Evolutionary conservation across 1,140 invertebrate species (phyloP).

Genomic region (Subanguina moxae): DNA sequence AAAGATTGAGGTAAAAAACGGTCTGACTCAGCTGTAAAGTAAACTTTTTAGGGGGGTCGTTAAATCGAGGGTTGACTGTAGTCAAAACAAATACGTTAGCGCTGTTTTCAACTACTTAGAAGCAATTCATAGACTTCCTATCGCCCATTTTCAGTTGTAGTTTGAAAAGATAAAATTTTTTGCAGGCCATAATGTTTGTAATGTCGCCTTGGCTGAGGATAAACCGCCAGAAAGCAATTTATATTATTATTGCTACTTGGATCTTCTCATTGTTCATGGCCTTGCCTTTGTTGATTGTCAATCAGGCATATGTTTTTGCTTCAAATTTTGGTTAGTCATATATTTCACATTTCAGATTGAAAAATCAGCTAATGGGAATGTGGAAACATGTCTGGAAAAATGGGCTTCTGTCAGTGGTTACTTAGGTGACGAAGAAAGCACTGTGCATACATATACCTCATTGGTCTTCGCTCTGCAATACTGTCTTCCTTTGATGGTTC

Average conservation of each 20-base stretch:
- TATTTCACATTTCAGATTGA: background rate
- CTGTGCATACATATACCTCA: conserved; percentile 47
- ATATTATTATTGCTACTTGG: conserved; percentile 52
- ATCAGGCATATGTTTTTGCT: conserved; percentile 38
- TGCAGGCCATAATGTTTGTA: conserved; percentile 55
- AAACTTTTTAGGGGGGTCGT: no score
- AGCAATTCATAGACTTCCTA: no score
- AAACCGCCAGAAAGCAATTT: conserved; percentile 43
- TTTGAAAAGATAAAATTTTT: conserved; percentile 21
- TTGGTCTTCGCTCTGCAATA: conserved; percentile 52
- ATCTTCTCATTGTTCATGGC: conserved; percentile 57
- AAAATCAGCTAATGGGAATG: conserved; percentile 15
- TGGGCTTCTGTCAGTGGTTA: conserved; percentile 45
- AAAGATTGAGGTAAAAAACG: no score
- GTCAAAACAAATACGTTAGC: no score
- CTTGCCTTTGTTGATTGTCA: conserved; percentile 54
- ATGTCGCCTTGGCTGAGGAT: conserved; percentile 50
- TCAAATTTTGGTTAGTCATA: background rate
- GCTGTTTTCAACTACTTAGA: no score
- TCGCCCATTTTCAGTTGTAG: no score
- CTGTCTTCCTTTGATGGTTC: conserved; percentile 51
- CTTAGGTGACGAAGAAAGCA: conserved; percentile 26
- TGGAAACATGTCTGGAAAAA: conserved; percentile 53
- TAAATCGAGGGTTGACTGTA: no score
- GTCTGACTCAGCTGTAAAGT: no score